These are phyloP conservation scores for Epinephelus cyanopodus DNA, from an alignment of 2,113 vertebrate genomes.

Conservation along the genomic window DNA sequence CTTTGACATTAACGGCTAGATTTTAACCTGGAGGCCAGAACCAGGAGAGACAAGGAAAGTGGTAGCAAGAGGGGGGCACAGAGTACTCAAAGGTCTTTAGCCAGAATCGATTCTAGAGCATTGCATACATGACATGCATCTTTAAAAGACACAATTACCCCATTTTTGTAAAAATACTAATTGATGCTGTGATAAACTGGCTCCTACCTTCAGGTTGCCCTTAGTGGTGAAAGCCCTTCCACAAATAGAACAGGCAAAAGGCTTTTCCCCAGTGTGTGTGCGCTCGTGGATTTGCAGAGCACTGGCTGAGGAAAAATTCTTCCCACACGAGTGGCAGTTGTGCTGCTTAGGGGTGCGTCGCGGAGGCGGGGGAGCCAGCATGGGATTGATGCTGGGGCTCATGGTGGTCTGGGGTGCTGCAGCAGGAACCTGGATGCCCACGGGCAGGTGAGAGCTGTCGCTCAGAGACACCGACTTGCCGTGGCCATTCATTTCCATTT, in stretches of 20 bases:
- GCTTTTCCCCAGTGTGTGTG: slow-evolving; percentile 99
- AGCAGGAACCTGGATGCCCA: slow-evolving; percentile 91
- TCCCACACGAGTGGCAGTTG: slow-evolving; percentile 98
- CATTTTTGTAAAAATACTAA: background rate
- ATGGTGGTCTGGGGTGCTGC: slow-evolving; percentile 90
- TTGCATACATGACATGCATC: background rate
- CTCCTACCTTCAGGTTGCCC: slow-evolving; percentile 97
- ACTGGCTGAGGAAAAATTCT: slow-evolving; percentile 99
- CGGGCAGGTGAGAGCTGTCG: slow-evolving; percentile 90
- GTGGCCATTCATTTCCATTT: slow-evolving; percentile 98
- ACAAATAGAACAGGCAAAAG: slow-evolving; percentile 98
- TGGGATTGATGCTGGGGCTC: slow-evolving; percentile 93
- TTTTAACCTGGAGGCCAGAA: background rate
- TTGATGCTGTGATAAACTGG: background rate
- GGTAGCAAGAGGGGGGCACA: background rate
- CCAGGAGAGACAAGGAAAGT: background rate
- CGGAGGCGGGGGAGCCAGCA: slow-evolving; percentile 95
- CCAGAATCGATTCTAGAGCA: background rate
- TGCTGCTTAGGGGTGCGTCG: slow-evolving; percentile 99
- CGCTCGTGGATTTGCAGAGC: slow-evolving; percentile 99
- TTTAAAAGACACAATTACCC: background rate
- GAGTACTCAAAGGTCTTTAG: background rate
- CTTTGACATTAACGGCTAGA: background rate
- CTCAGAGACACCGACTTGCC: slow-evolving; percentile 91
- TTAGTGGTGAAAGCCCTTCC: slow-evolving; percentile 99